A percentile compares a stretch with the other conserved stretches of the same genome.
These are phyloP conservation scores for Perizoma flavofasciatum DNA, from an alignment of 2,888 invertebrate species.

Conservation along the genomic window DNA sequence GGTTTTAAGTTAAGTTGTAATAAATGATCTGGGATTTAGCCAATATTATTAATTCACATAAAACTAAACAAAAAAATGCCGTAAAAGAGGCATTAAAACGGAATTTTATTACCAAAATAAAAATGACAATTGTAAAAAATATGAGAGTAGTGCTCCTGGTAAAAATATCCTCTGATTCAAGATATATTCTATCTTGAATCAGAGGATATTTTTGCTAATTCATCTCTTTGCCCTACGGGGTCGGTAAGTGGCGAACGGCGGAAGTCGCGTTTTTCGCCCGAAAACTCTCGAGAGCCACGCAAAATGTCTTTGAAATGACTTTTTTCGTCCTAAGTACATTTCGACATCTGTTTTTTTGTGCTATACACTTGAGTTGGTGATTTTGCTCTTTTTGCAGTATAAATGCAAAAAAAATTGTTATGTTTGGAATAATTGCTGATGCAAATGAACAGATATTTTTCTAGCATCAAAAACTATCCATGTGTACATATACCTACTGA, in stretches of 20 bases:
- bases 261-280: constrained; percentile 72
- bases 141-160: too few relatives aligned
- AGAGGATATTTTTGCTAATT: constrained; percentile 54
- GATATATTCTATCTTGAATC: too few relatives aligned
- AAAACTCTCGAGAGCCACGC: constrained; percentile 74
- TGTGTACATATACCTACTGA: too few relatives aligned
- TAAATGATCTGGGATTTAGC: constrained; percentile 2
- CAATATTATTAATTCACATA: background rate
- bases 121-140: constrained; percentile 11
- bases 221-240: constrained; percentile 57
- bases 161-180: too few relatives aligned
- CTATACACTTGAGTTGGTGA: constrained; percentile 8
- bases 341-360: constrained; percentile 55
- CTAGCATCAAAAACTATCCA: too few relatives aligned
- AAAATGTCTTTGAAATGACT: constrained; percentile 78
- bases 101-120: background rate
- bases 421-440: too few relatives aligned
- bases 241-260: constrained; percentile 73
- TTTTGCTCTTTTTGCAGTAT: background rate
- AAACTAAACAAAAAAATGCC: too few relatives aligned
- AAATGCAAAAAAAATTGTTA: background rate
- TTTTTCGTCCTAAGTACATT: constrained; percentile 72
- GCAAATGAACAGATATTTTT: too few relatives aligned
- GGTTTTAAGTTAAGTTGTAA: constrained; percentile 3
- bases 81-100: too few relatives aligned